phyloP scores from a whole-genome alignment of 2,113 vertebrate genomes.

The Irena cyanogastra region DNA sequence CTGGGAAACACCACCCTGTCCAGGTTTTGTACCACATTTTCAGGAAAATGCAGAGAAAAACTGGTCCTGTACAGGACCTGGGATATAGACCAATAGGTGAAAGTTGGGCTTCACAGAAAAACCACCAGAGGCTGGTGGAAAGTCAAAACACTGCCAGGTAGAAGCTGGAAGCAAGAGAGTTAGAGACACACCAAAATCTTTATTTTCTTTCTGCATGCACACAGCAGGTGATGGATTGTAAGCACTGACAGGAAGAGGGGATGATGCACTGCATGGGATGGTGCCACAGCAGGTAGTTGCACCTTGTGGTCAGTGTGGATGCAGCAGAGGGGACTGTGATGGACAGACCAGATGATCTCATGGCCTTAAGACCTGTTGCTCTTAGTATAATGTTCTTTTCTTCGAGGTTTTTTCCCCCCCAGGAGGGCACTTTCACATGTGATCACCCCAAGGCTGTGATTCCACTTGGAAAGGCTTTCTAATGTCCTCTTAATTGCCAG shows the following conservation, averaged over 20 bases:
- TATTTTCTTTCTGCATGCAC: not conserved
- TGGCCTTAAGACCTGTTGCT: not conserved
- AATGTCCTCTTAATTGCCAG: not conserved
- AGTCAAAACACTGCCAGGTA: not conserved
- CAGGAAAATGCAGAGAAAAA: not conserved
- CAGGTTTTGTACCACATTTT: not conserved
- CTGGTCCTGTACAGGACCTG: not conserved
- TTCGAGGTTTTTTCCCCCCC: not conserved
- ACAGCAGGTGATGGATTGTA: not conserved
- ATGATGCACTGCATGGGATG: not conserved
- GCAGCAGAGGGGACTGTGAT: not conserved
- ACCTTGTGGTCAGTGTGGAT: fast-evolving
- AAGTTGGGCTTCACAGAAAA: not conserved
- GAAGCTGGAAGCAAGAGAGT: not conserved
- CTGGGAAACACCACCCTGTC: not conserved
- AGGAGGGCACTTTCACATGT: not conserved
- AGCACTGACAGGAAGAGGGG: not conserved
- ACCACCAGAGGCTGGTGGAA: not conserved
- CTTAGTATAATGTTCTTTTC: not conserved
- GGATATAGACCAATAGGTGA: not conserved
- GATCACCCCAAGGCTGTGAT: not conserved
- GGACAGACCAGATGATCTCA: not conserved
- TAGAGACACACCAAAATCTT: not conserved
- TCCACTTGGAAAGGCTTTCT: not conserved
- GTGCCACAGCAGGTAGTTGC: not conserved